phyloP scores from a whole-genome alignment of 2,888 invertebrate genomes.

The Dryocosmus kuriphilus region DNA sequence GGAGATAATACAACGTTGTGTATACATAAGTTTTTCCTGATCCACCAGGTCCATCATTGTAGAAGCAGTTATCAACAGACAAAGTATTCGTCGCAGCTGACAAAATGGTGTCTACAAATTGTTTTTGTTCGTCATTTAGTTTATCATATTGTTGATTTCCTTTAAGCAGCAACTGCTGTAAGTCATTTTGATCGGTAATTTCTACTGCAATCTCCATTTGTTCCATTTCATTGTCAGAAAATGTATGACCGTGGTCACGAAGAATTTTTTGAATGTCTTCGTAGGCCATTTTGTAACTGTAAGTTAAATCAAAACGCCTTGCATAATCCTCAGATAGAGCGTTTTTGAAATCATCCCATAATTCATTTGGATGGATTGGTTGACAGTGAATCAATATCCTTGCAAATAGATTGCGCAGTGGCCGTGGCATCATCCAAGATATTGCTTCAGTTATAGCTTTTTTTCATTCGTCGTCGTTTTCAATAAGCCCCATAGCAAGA shows the following conservation, averaged over 20 bases:
- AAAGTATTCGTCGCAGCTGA: background rate
- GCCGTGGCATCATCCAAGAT: too few species aligned
- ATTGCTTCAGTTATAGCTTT: too few species aligned
- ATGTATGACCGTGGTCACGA: slow-evolving; percentile 22
- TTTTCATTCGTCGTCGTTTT: slow-evolving; percentile 50
- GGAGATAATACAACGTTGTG: slow-evolving; percentile 40
- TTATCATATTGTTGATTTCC: slow-evolving; percentile 45
- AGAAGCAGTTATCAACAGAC: background rate
- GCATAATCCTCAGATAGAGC: slow-evolving; percentile 40
- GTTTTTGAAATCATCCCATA: slow-evolving; percentile 44
- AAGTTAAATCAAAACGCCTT: background rate
- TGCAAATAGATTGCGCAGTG: too few species aligned
- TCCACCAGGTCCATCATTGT: too few species aligned
- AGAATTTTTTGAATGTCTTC: slow-evolving; percentile 31
- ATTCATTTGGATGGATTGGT: slow-evolving; percentile 1
- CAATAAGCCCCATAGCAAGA: slow-evolving; percentile 43
- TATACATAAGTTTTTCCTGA: too few species aligned
- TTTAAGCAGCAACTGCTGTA: slow-evolving; percentile 21
- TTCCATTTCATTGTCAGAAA: slow-evolving; percentile 44
- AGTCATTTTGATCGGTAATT: background rate
- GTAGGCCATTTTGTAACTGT: slow-evolving; percentile 12
- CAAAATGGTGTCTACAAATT: slow-evolving; percentile 22
- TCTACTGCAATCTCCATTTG: slow-evolving; percentile 32
- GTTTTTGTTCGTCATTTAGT: slow-evolving; percentile 38
- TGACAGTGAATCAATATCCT: too few species aligned